Percentiles rank a stretch among this genome's conserved stretches.
phyloP scores from a whole-genome alignment of 2,888 invertebrate genomes.

The Synanthedon vespiformis region DNA sequence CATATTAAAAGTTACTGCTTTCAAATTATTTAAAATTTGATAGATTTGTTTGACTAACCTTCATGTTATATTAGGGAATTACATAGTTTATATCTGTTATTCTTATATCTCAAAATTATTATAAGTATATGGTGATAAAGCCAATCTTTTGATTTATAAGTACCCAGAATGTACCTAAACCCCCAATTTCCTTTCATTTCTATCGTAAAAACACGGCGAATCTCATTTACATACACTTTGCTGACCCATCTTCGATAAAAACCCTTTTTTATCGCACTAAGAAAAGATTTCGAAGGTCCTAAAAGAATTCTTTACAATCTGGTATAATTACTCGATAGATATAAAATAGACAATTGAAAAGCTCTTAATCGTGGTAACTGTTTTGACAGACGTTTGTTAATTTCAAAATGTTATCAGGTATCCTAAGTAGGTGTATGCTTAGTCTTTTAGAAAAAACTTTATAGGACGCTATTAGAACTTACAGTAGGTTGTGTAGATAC shows the following conservation, averaged over 20 bases:
- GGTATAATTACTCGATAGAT: neutral
- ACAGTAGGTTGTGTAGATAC: too few relatives aligned
- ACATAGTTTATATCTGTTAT: neutral
- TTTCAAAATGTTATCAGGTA: neutral
- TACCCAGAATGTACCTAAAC: constrained; percentile 36
- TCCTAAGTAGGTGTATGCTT: too few relatives aligned
- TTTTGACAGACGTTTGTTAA: neutral
- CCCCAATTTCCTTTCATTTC: constrained; percentile 46
- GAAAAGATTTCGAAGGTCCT: constrained; percentile 50
- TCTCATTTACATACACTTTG: constrained; percentile 64
- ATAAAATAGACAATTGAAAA: neutral
- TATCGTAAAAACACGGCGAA: constrained; percentile 35
- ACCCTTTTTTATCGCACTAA: constrained; percentile 52
- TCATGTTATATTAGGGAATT: neutral
- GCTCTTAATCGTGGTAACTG: too few relatives aligned
- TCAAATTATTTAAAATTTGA: too few relatives aligned
- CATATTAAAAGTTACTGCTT: too few relatives aligned
- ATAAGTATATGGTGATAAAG: too few relatives aligned
- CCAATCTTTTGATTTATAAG: constrained; percentile 29
- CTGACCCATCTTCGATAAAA: constrained; percentile 60
- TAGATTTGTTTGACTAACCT: too few relatives aligned
- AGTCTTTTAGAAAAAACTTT: too few relatives aligned
- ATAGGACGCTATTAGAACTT: too few relatives aligned
- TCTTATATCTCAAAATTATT: too few relatives aligned
- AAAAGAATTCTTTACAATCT: constrained; percentile 31